Evolutionary conservation across 2,888 invertebrate species (phyloP), one percentile per base, ranked within the genome.

Genomic region (Margaritifera margaritifera): DNA sequence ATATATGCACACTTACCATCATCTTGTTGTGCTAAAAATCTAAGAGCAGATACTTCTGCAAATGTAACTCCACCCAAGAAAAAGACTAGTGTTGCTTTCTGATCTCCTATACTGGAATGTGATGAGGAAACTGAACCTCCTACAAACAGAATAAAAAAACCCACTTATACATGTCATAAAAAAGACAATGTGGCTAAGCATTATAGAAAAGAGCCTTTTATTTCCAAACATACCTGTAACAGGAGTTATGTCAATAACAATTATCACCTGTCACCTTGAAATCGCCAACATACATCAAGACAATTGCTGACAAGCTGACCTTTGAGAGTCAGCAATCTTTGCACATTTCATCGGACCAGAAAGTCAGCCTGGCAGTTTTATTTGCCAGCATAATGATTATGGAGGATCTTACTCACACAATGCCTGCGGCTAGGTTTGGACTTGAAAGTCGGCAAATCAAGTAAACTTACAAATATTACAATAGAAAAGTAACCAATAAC

Each of bases 1-100:
- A 4, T 11, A 11, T 42, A 42, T 42, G 42, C 57, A n/a, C 6
- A 71, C 80, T 78, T 86, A 92, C 91, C 89, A 75, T 92, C 92
- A 81, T 92, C 92, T 75, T 91, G 90, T 72, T 92, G 91, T 1
- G 92, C 91, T 2, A 93, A 88, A 78, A 92, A 93, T 57, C 93
- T 84, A 18, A 93, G 85, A 1, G 93, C 92, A n/a, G 93, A 91
- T 58, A 93, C 91, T 87, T 99, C 99, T 2, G 98, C 96, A 91
- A 94, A 96, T 0, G 99, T 99, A 87, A 98, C 96, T 0, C 99
- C 99, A 6, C 99, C 99, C 22, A 99, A 94, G 88, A 98, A 98
- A 90, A 98, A 96, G 0, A 99, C 96, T 1, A 99, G 91, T 15
- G 97, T 94, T 4, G 96, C 94, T 77, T 89, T 90, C 76, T 89